Evolutionary conservation across 2,888 invertebrate genomes (phyloP).

Genomic region (Tenthredo livida): DNA sequence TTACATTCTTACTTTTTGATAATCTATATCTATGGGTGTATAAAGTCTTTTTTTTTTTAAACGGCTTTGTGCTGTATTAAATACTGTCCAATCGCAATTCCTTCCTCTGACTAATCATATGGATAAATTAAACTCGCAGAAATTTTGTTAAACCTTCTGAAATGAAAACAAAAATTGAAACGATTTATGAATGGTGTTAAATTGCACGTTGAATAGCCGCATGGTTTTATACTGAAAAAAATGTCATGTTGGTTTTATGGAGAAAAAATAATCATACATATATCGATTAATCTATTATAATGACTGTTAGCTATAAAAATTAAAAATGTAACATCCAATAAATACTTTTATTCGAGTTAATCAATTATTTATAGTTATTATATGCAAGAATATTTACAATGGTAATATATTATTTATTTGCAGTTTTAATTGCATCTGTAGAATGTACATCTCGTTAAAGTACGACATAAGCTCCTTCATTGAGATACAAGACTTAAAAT

Average conservation of each 20-base stretch:
- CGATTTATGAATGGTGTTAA: background rate
- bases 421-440: slow-evolving; percentile 31
- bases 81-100: background rate
- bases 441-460: slow-evolving; percentile 30
- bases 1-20: slow-evolving; percentile 45
- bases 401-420: slow-evolving; percentile 42
- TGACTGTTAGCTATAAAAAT: slow-evolving; percentile 47
- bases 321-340: slow-evolving; percentile 53
- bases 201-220: background rate
- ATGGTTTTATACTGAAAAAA: background rate
- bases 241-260: slow-evolving; percentile 24
- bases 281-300: slow-evolving; percentile 34
- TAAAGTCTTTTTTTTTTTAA: slow-evolving; percentile 9
- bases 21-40: slow-evolving; percentile 19
- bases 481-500: slow-evolving; percentile 37
- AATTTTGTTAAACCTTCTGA: background rate
- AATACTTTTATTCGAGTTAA: slow-evolving; percentile 49
- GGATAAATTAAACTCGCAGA: background rate
- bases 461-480: slow-evolving; percentile 34
- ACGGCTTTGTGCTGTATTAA: background rate
- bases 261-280: background rate
- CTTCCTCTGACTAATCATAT: background rate
- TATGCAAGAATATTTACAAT: slow-evolving; percentile 50
- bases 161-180: background rate
- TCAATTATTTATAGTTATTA: slow-evolving; percentile 35